Conservation (phyloP, 2,113 vertebrate species). For the Etheostoma spectabile region DNA sequence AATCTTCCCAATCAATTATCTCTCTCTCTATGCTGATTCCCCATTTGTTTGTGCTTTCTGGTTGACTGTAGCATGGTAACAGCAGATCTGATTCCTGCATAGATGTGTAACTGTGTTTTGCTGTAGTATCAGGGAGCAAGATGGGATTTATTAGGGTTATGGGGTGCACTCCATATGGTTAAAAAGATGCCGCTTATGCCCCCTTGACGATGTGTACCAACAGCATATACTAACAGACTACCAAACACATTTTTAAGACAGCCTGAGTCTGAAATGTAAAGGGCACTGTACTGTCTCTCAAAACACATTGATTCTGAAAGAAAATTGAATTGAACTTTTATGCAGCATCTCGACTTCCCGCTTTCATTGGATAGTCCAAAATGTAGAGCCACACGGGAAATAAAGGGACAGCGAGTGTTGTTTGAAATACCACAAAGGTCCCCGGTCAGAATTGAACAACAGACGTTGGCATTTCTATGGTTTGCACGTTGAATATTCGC, state of each 20-base stretch:
- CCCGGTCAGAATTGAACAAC: not conserved
- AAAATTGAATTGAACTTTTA: too few relatives aligned
- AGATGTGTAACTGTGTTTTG: not conserved
- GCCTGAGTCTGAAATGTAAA: not conserved
- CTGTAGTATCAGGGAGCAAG: not conserved
- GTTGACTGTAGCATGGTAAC: not conserved
- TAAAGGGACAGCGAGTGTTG: not conserved
- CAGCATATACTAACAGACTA: not conserved
- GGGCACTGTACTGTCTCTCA: not conserved
- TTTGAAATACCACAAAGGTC: not conserved
- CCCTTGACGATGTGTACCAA: not conserved
- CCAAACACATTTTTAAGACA: not conserved
- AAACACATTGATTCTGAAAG: not conserved
- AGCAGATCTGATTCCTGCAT: not conserved
- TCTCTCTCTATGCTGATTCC: not conserved
- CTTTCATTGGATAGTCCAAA: not conserved
- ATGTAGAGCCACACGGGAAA: not conserved
- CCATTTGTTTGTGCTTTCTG: not conserved
- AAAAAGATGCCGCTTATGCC: not conserved
- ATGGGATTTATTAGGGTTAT: slow-evolving; percentile 5
- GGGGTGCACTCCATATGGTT: not conserved
- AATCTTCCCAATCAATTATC: slow-evolving; percentile 1
- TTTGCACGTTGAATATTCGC: not conserved
- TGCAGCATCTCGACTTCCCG: not conserved
- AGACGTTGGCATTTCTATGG: not conserved